These are phyloP conservation scores for Rhineura floridana DNA, from an alignment of 2,113 vertebrate species.

Conservation along the genomic window DNA sequence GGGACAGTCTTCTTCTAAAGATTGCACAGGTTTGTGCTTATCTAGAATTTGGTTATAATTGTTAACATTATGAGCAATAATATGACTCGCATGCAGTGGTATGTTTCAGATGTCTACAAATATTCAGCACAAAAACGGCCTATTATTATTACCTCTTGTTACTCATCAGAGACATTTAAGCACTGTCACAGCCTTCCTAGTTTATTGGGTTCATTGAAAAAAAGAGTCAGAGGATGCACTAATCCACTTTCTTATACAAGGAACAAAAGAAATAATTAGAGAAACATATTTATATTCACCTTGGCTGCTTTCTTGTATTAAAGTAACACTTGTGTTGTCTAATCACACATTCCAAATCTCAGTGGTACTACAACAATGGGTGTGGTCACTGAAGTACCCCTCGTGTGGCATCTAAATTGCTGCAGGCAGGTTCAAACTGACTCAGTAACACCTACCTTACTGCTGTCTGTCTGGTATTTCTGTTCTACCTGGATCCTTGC, in stretches of 20 bases:
- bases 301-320: not conserved
- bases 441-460: not conserved
- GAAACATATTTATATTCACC: not conserved
- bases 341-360: not conserved
- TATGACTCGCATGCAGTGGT: slow-evolving; percentile 42
- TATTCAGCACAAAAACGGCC: not conserved
- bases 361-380: not conserved
- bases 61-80: slow-evolving; percentile 47
- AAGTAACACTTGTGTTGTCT: not conserved
- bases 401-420: no score
- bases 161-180: slow-evolving; percentile 39
- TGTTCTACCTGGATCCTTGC: not conserved
- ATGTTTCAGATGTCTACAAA: slow-evolving; percentile 35
- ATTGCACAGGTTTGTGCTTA: slow-evolving; percentile 46
- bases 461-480: not conserved
- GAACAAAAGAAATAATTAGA: not conserved
- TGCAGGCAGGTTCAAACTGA: not conserved
- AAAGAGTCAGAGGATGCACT: slow-evolving; percentile 6
- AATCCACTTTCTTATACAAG: fast-evolving
- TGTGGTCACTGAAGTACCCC: not conserved
- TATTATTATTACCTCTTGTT: slow-evolving; percentile 34
- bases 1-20: slow-evolving; percentile 43
- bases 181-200: not conserved
- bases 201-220: not conserved
- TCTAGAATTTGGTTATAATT: slow-evolving; percentile 21